phyloP scores from a whole-genome alignment of 2,113 vertebrate genomes.

The Microtus oregoni region DNA sequence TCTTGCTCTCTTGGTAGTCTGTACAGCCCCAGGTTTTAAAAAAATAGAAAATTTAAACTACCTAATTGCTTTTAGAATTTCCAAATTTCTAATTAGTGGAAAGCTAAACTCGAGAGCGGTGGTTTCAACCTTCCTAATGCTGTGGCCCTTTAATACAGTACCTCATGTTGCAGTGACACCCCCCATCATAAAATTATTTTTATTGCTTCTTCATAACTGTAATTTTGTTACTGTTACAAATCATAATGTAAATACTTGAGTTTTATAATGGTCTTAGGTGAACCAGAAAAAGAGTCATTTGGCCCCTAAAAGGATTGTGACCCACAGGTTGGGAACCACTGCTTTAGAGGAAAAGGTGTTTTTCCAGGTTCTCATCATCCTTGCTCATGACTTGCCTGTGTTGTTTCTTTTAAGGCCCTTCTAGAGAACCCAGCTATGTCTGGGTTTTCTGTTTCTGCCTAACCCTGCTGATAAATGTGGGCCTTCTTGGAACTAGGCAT shows the following conservation, averaged over 20 bases:
- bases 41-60: constrained; percentile 1
- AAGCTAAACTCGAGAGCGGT: background rate
- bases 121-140: background rate
- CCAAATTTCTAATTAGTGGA: background rate
- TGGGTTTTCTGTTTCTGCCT: background rate
- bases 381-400: background rate
- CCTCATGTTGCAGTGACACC: background rate
- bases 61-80: constrained; percentile 11
- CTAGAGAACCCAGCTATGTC: background rate
- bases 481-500: background rate
- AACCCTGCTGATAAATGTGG: background rate
- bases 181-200: background rate
- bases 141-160: background rate
- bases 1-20: background rate
- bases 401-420: background rate
- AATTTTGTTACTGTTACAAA: background rate
- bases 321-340: background rate
- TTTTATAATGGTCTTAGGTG: background rate
- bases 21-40: background rate
- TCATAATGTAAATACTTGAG: background rate
- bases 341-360: background rate
- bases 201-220: background rate
- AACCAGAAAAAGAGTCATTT: background rate
- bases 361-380: background rate
- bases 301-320: background rate